Evolutionary conservation across 2,797 vertebrate genomes (phyloP).

Genomic region (Aldrovandia affinis): DNA sequence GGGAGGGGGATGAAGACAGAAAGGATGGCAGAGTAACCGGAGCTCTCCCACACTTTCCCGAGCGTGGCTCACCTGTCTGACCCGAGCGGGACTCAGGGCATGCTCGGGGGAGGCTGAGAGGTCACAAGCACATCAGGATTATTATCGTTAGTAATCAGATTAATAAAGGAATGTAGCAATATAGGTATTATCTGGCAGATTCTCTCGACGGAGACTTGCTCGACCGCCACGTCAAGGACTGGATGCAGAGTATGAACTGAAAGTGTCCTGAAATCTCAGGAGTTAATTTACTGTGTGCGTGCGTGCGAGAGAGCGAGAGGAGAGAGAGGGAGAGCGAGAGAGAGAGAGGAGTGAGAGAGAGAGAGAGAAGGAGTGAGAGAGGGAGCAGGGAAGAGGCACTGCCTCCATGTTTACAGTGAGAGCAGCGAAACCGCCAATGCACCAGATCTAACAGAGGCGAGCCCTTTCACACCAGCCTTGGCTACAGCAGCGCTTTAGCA

Average conservation of each 20-base stretch:
- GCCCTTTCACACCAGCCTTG: background rate
- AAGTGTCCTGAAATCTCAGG: too few relatives aligned
- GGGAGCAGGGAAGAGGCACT: too few relatives aligned
- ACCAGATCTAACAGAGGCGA: background rate
- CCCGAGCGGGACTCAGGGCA: conserved; percentile 76
- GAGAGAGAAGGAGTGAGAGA: too few relatives aligned
- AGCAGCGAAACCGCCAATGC: background rate
- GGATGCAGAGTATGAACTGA: too few relatives aligned
- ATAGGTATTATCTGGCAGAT: too few relatives aligned
- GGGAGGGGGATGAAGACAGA: conserved; percentile 27
- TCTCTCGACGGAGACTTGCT: too few relatives aligned
- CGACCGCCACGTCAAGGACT: too few relatives aligned
- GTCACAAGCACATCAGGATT: conserved; percentile 61
- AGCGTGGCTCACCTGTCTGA: conserved; percentile 74
- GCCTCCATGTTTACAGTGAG: background rate
- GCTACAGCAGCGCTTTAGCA: background rate
- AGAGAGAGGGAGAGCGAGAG: too few relatives aligned
- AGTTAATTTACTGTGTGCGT: too few relatives aligned
- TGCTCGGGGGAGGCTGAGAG: conserved; percentile 80
- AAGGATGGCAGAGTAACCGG: conserved; percentile 48
- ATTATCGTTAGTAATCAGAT: background rate
- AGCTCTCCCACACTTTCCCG: conserved; percentile 49
- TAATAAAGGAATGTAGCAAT: too few relatives aligned
- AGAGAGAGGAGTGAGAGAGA: too few relatives aligned
- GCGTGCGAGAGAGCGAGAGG: background rate